Base-by-base conservation (phyloP, 2,797 vertebrate genomes). In the Catamblyrhynchus diadema region DNA sequence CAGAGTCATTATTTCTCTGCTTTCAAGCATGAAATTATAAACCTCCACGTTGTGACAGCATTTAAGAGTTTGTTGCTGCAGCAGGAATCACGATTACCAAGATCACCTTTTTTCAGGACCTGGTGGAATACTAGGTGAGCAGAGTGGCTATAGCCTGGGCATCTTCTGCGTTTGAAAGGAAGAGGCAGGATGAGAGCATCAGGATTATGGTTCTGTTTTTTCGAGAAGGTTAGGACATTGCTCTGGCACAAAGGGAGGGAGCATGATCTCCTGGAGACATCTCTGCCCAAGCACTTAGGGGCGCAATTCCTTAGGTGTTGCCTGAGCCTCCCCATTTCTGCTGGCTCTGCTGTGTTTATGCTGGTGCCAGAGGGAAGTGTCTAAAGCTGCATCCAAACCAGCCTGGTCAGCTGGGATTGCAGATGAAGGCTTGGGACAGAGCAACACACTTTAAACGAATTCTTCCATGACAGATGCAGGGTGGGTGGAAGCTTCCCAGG, bases 1-100 rank as follows among this genome's bases (percentile, higher is more conserved):
- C 92, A 69, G 65, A 86, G 93, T 96, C 96, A 96, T 71, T 84
- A 92, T 85, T 96, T 94, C 77, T 66, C 59, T 65, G 28, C 48
- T 83, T 90, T 66, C 85, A 88, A 64, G 45, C 44, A 59, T 3
- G 3, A 88, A 88, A 81, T 85, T 8, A 65, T 80, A 91, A 54
- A n/a, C 24, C 54, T 12, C 10, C 13, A 15, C 9, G 4, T 35
- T 72, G 18, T 66, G 51, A 39, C 53, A 77, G 30, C 51, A 64
- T 57, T 54, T 35, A 30, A 77, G 39, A 22, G 48, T 53, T 45
- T 2, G 1, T 86, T 86, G 53, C 56, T 61, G 69, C 25, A 77
- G 66, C 20, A 80, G 48, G 30, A 44, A 37, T 22, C 48, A 28
- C 0, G 1, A 37, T 61, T 41, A 48, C 56, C 14, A 77, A 67